Evolutionary conservation across 2,113 vertebrate species (phyloP).

Genomic region (Oenanthe oenanthe): DNA sequence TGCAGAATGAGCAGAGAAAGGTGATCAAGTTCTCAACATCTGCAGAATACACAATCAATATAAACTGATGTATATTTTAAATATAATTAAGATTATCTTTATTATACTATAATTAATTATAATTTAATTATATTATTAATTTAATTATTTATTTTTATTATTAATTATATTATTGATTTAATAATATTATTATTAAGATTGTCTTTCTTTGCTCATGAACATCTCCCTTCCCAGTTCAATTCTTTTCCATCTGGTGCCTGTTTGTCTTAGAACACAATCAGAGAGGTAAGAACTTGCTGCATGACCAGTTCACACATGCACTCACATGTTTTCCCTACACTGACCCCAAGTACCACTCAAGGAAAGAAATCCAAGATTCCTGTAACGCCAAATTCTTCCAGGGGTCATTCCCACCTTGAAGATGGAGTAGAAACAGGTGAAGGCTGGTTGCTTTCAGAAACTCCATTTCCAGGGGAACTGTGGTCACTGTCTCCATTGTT

Average conservation of each 20-base stretch:
- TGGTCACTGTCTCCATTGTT: slow-evolving; percentile 98
- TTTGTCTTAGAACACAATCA: background rate
- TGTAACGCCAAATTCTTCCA: background rate
- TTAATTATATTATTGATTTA: no score
- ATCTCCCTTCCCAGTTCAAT: background rate
- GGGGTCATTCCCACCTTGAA: slow-evolving; percentile 86
- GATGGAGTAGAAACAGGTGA: slow-evolving; percentile 94
- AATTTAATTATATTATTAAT: no score
- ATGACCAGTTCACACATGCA: background rate
- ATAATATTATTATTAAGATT: background rate
- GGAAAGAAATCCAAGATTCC: background rate
- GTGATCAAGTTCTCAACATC: background rate
- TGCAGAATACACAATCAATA: background rate
- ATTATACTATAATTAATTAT: no score
- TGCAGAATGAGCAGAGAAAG: background rate
- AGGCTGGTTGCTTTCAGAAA: slow-evolving; percentile 97
- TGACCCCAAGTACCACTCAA: background rate
- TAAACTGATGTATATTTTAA: background rate
- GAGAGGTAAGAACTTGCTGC: background rate
- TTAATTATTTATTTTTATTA: no score
- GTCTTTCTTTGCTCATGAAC: background rate
- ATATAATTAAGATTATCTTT: background rate
- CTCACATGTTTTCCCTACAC: background rate
- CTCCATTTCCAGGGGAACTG: slow-evolving; percentile 94
- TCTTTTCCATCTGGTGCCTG: background rate